Conservation (phyloP, 2,888 invertebrate genomes). For the Icerya purchasi region DNA sequence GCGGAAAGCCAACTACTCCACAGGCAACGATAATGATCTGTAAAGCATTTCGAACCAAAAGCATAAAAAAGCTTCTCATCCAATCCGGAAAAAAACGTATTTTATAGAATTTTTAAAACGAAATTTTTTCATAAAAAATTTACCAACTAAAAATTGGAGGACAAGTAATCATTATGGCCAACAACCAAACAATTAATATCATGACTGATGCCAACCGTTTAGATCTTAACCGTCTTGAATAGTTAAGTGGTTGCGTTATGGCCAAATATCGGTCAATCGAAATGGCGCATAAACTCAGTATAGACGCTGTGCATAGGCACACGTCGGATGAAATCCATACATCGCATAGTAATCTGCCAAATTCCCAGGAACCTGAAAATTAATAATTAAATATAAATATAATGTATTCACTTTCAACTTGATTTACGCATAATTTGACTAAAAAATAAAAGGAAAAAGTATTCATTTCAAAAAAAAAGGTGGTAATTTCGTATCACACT, state of each 20-base stretch:
- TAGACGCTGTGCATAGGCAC: slow-evolving; percentile 79
- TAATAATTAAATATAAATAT: slow-evolving; percentile 4
- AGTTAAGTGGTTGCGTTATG: slow-evolving; percentile 77
- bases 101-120: no score
- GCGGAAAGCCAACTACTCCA: no score
- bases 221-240: slow-evolving; percentile 68
- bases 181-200: slow-evolving; percentile 75
- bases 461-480: no score
- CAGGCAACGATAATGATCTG: no score
- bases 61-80: no score
- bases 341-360: slow-evolving; percentile 70
- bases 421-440: no score
- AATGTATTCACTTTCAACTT: no score
- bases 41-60: no score
- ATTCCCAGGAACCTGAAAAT: slow-evolving; percentile 55
- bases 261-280: slow-evolving; percentile 80
- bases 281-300: slow-evolving; percentile 78
- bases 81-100: no score
- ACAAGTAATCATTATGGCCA: slow-evolving; percentile 75
- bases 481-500: no score
- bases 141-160: slow-evolving; percentile 85
- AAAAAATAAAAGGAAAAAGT: no score
- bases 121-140: no score
- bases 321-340: slow-evolving; percentile 87
- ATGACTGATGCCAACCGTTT: slow-evolving; percentile 64